Percentiles rank a stretch among this genome's conserved stretches.
Conservation (phyloP, 2,888 invertebrate species). For the Macrophya alboannulata region DNA sequence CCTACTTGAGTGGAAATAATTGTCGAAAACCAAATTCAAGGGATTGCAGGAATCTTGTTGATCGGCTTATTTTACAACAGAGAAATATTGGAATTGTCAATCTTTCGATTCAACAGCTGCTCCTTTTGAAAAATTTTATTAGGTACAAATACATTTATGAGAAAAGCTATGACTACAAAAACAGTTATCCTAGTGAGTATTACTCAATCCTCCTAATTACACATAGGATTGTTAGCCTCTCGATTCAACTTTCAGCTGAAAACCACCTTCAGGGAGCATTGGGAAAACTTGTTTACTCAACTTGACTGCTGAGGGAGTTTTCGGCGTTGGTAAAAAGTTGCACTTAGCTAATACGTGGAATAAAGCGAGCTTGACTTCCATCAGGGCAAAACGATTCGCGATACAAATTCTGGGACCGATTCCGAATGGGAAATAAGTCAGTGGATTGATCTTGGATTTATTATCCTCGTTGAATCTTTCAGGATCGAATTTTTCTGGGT, state of each 20-base stretch:
- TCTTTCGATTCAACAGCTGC: too few species aligned
- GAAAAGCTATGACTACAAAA: background rate
- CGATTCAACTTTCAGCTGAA: constrained; percentile 74
- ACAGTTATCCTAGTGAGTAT: background rate
- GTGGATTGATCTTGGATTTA: constrained; percentile 69
- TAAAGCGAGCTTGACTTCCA: constrained; percentile 68
- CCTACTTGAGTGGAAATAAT: too few species aligned
- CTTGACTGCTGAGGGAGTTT: constrained; percentile 77
- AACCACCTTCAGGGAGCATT: constrained; percentile 74
- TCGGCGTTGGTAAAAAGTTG: constrained; percentile 70
- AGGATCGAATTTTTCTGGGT: constrained; percentile 78
- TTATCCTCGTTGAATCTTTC: constrained; percentile 76
- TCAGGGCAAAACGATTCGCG: constrained; percentile 57
- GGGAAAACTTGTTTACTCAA: constrained; percentile 68
- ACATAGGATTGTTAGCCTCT: constrained; percentile 57
- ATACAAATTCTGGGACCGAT: constrained; percentile 47
- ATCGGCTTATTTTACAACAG: too few species aligned
- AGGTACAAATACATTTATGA: background rate
- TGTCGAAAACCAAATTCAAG: too few species aligned
- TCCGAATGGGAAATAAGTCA: constrained; percentile 73
- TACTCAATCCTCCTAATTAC: too few species aligned
- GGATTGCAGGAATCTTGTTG: too few species aligned
- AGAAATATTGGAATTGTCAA: too few species aligned
- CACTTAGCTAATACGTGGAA: constrained; percentile 67
- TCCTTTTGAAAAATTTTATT: too few species aligned